Conservation (phyloP, 2,888 invertebrate species). For the Heliconius ismenius region DNA sequence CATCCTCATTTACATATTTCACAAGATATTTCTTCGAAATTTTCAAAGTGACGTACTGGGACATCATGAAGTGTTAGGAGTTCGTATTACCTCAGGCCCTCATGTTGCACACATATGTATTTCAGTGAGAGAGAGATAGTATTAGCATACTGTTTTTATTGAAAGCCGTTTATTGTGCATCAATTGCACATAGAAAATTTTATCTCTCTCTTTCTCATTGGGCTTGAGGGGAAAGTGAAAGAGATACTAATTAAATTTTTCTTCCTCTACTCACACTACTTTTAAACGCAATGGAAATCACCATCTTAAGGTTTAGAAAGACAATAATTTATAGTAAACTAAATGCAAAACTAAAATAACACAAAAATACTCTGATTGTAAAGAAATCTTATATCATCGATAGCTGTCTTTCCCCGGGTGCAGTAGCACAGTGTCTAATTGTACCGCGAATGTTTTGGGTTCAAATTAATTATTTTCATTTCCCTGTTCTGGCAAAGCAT, state of each 20-base stretch:
- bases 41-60: neutral
- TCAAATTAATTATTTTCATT: too few relatives aligned
- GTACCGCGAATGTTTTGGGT: too few relatives aligned
- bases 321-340: too few relatives aligned
- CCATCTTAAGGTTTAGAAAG: too few relatives aligned
- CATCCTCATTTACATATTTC: too few relatives aligned
- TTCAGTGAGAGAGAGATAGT: neutral
- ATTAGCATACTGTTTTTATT: neutral
- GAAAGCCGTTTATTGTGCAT: neutral
- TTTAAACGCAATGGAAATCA: too few relatives aligned
- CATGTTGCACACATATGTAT: neutral
- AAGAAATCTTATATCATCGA: neutral
- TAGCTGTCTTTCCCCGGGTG: neutral
- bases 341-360: neutral
- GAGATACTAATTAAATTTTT: too few relatives aligned
- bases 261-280: too few relatives aligned
- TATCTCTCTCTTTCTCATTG: neutral
- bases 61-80: neutral
- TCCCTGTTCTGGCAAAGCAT: too few relatives aligned
- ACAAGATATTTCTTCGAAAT: neutral
- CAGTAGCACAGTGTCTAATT: neutral
- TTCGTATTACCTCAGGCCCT: neutral
- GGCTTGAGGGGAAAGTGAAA: neutral
- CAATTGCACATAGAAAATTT: too few relatives aligned
- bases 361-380: neutral